Evolutionary conservation across 2,888 invertebrate species (phyloP), one percentile per base, ranked within the genome.

Genomic region (Graphium colonna): DNA sequence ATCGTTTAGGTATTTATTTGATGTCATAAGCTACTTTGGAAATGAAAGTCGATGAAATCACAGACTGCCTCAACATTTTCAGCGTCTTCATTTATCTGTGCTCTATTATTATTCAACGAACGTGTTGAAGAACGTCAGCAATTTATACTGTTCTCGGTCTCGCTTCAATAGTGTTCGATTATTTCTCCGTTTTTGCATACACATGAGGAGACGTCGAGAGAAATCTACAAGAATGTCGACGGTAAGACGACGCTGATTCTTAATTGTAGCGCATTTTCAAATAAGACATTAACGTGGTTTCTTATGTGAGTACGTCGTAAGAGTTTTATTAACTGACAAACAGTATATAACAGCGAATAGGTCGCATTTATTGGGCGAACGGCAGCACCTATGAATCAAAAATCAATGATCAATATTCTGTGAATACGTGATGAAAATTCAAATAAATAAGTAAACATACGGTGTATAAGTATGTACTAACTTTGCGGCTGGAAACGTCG

Each of bases 81-180:
- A 21, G 21, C 78, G 65, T 66, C 69, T 21, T 2, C 5, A 21
- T 21, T 21, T 21, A 21, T 21, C 64, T 41, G 55, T 56, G 70
- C 70, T 72, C 70, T 72, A 73, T 72, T 73, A 74, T 71, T 71
- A 73, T 76, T 71, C 69, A 66, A 70, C 67, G 59, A 71, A 70
- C 67, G 64, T 67, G 63, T 63, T 68, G 54, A 63, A 56, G 67
- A 69, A 69, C 69, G 68, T 71, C 68, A 69, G 70, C 68, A 71
- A 72, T 74, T 75, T 70, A 76, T 73, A 70, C 68, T 70, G 68
- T 65, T 73, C 76, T 75, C 73, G 63, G 75, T 72, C 70, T 77
- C 77, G 82, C 84, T 73, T 82, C 71, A 82, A 77, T 81, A 67
- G 77, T 71, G 60, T 59, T 61, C 62, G 72, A 79, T 72, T 75